phyloP scores from a whole-genome alignment of 1,140 invertebrate species.

The Metopolophium dirhodum region DNA sequence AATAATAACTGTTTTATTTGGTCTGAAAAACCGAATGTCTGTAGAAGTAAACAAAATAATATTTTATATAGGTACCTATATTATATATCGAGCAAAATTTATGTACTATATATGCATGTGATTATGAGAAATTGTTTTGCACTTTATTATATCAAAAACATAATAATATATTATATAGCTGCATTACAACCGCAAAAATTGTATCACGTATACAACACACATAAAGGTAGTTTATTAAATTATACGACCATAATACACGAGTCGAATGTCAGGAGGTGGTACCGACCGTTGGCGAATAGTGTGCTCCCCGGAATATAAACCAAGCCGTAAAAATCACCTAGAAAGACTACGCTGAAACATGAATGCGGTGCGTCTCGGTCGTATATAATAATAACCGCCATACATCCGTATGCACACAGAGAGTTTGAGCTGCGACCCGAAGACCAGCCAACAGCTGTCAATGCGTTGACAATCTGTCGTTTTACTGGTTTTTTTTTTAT shows the following conservation, averaged over 20 bases:
- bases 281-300: not conserved
- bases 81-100: not conserved
- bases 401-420: not conserved
- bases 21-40: not conserved
- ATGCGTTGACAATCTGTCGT: not conserved
- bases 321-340: not conserved
- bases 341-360: not conserved
- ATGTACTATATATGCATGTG: not conserved
- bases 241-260: not conserved
- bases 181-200: not conserved
- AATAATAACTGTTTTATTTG: not conserved
- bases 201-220: not conserved
- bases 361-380: not conserved
- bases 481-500: not conserved
- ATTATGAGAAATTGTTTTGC: conserved; percentile 4
- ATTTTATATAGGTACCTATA: not conserved
- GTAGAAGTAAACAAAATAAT: not conserved
- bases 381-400: not conserved
- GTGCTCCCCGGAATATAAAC: not conserved
- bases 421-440: not conserved
- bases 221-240: not conserved
- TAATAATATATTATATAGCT: not conserved
- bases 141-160: not conserved
- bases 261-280: not conserved
- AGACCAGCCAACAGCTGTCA: not conserved